These are phyloP conservation scores for Macropodus opercularis DNA, from an alignment of 2,797 vertebrate genomes.

Conservation along the genomic window DNA sequence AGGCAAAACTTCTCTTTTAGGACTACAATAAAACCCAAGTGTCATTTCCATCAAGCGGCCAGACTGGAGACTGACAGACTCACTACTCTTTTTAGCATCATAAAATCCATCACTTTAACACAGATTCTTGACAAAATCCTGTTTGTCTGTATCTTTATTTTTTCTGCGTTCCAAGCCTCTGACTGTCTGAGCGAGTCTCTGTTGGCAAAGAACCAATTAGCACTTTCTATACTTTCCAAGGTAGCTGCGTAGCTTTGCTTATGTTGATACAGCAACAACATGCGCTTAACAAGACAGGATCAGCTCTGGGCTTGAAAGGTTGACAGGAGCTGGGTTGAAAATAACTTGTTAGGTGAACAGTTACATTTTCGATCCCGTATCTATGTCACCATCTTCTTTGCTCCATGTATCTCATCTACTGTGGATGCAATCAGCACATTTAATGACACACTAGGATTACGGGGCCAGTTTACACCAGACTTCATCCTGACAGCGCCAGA, in stretches of 20 bases:
- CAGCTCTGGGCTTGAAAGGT: background rate
- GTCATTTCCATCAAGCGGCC: conserved; percentile 60
- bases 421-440: conserved; percentile 40
- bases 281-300: background rate
- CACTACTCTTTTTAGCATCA: conserved; percentile 56
- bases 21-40: conserved; percentile 58
- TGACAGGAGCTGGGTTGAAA: background rate
- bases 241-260: conserved; percentile 10
- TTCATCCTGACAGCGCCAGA: conserved; percentile 38
- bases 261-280: conserved; percentile 2
- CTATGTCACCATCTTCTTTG: background rate
- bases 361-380: too few relatives aligned
- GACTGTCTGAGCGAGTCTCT: background rate
- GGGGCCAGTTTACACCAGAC: conserved; percentile 41
- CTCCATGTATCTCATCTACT: conserved; percentile 7
- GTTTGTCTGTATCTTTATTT: conserved; percentile 24
- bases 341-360: background rate
- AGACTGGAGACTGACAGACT: conserved; percentile 56
- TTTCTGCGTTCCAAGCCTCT: conserved; percentile 20
- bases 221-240: conserved; percentile 12
- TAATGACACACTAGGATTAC: conserved; percentile 42
- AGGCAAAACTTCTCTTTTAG: conserved; percentile 62
- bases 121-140: conserved; percentile 46
- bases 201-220: conserved; percentile 1
- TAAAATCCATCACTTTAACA: conserved; percentile 55